Conservation (phyloP, 2,888 invertebrate genomes). For the Limnephilus auricula region DNA sequence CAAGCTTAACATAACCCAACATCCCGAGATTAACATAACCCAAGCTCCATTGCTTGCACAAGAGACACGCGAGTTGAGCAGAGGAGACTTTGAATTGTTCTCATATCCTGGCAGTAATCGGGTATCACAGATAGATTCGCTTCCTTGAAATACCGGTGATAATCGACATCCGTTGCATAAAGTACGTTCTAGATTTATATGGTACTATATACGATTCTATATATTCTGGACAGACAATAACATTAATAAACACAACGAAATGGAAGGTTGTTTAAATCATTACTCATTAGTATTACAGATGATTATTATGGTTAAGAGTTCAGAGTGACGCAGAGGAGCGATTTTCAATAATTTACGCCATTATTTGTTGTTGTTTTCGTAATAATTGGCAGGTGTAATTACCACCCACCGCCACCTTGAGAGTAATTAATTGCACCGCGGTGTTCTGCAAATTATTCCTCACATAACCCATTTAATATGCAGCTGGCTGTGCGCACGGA, state of each 20-base stretch:
- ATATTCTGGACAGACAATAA: too few species aligned
- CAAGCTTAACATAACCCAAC: too few species aligned
- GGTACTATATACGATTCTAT: too few species aligned
- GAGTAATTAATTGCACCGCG: neutral
- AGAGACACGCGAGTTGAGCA: neutral
- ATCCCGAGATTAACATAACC: neutral
- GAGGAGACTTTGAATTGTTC: neutral
- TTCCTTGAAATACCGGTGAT: neutral
- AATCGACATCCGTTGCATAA: neutral
- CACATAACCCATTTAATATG: neutral
- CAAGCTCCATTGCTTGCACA: neutral
- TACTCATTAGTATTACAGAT: too few species aligned
- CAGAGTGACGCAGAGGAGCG: neutral
- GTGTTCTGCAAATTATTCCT: neutral
- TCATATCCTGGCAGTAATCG: neutral
- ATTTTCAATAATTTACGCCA: neutral
- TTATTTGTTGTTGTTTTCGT: neutral
- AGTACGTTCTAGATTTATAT: neutral
- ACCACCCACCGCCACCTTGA: slow-evolving; percentile 2
- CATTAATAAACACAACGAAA: neutral
- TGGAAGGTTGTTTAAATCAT: neutral
- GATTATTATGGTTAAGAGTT: neutral
- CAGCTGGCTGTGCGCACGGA: neutral
- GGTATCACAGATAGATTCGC: neutral
- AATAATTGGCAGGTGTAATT: neutral